phyloP scores from a whole-genome alignment of 1,140 invertebrate genomes.

The Macrostomum lignano region DNA sequence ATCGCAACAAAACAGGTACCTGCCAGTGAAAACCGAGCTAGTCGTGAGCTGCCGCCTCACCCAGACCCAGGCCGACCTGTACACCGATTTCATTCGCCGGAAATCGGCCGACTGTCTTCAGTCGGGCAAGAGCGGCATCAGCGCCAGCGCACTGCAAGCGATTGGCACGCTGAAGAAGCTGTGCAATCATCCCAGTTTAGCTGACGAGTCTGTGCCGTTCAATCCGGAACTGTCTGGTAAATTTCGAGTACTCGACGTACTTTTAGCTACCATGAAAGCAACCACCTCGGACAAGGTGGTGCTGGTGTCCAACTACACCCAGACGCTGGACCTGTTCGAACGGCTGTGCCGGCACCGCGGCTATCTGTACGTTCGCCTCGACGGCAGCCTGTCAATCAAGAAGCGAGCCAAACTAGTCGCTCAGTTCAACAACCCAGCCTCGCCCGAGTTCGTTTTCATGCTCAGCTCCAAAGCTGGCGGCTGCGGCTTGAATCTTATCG shows the following conservation, averaged over 20 bases:
- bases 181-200: conserved; percentile 83
- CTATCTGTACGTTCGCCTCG: conserved; percentile 52
- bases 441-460: conserved; percentile 66
- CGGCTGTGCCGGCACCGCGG: conserved; percentile 45
- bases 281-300: conserved; percentile 80
- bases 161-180: conserved; percentile 87
- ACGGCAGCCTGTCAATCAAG: conserved; percentile 90
- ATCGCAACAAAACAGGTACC: too few relatives aligned
- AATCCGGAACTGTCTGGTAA: conserved; percentile 39
- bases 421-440: conserved; percentile 57
- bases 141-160: conserved; percentile 50
- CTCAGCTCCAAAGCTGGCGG: conserved; percentile 95
- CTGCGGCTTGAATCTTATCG: conserved; percentile 64
- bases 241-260: conserved; percentile 64
- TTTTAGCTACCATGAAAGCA: conserved; percentile 60
- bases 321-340: conserved; percentile 87
- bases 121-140: conserved; percentile 15
- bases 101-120: conserved; percentile 41
- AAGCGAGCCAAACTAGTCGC: conserved; percentile 84
- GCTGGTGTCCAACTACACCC: conserved; percentile 92
- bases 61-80: conserved; percentile 48
- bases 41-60: conserved; percentile 75
- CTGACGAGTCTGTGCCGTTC: conserved; percentile 38
- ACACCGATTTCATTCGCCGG: conserved; percentile 57
- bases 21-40: conserved; percentile 81